phyloP scores from a whole-genome alignment of 1,140 invertebrate genomes.

The Lordiphosa collinella region DNA sequence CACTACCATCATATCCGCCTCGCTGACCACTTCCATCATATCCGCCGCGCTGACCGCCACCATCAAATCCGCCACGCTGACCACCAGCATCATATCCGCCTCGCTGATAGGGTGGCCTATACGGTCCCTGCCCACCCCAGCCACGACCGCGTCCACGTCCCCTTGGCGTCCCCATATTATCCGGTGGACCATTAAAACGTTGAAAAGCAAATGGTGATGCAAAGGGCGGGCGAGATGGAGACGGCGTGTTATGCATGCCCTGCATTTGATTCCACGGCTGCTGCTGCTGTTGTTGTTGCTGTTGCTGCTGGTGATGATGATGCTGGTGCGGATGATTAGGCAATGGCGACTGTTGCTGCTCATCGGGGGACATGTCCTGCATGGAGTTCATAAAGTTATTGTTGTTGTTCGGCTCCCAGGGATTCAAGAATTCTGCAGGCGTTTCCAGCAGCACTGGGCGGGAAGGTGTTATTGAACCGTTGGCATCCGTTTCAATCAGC shows the following conservation, averaged over 20 bases:
- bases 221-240: slow-evolving; percentile 57
- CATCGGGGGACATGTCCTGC: slow-evolving; percentile 45
- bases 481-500: slow-evolving; percentile 42
- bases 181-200: slow-evolving; percentile 37
- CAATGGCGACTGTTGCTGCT: slow-evolving; percentile 17
- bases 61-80: slow-evolving; percentile 51
- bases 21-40: slow-evolving; percentile 55
- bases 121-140: slow-evolving; percentile 53
- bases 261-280: slow-evolving; percentile 65
- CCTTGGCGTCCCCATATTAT: slow-evolving; percentile 43
- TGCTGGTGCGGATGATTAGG: slow-evolving; percentile 27
- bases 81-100: slow-evolving; percentile 47
- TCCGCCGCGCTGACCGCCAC: slow-evolving; percentile 35
- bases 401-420: slow-evolving; percentile 56
- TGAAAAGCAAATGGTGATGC: slow-evolving; percentile 48
- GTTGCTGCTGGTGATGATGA: slow-evolving; percentile 20
- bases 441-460: slow-evolving; percentile 68
- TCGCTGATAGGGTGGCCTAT: slow-evolving; percentile 60
- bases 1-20: slow-evolving; percentile 46
- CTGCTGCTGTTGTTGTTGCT: slow-evolving; percentile 37
- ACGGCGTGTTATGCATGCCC: slow-evolving; percentile 56
- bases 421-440: slow-evolving; percentile 57
- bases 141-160: slow-evolving; percentile 55
- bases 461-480: slow-evolving; percentile 32
- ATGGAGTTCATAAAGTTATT: slow-evolving; percentile 46